Percentiles rank a stretch among this genome's conserved stretches.
Evolutionary conservation across 1,140 invertebrate species (phyloP).

Genomic region (Drosophila sproati): DNA sequence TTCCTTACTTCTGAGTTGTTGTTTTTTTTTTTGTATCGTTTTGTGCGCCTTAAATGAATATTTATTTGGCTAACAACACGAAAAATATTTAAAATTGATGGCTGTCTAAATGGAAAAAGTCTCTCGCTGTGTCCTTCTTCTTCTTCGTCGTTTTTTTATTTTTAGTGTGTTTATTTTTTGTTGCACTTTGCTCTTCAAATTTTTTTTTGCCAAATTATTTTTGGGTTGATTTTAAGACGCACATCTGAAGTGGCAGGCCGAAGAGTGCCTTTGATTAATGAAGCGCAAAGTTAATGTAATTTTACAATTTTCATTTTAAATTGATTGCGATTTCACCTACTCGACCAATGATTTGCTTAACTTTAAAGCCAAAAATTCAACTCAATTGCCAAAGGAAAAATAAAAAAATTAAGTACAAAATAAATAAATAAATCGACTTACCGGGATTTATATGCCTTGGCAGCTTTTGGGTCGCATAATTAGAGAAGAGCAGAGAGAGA

Average conservation of each 20-base stretch:
- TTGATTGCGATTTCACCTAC: conserved; percentile 40
- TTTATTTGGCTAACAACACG: conserved; percentile 46
- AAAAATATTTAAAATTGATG: conserved; percentile 52
- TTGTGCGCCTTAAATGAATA: conserved; percentile 36
- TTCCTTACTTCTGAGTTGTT: no score
- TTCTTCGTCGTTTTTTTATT: background rate
- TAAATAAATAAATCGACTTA: conserved; percentile 57
- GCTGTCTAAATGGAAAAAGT: conserved; percentile 33
- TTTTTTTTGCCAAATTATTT: conserved; percentile 44
- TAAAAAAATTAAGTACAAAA: conserved; percentile 8
- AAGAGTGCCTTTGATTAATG: conserved; percentile 73
- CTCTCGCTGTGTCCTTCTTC: background rate
- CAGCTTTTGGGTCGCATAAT: conserved; percentile 62
- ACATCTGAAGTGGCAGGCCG: conserved; percentile 32
- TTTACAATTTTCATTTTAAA: conserved; percentile 57
- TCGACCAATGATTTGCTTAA: conserved; percentile 38
- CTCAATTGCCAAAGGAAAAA: conserved; percentile 19
- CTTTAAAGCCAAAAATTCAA: conserved; percentile 34
- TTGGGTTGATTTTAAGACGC: conserved; percentile 39
- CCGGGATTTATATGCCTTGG: conserved; percentile 77
- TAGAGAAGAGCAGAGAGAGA: conserved; percentile 3
- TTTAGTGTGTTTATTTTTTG: conserved; percentile 17
- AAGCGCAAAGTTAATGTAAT: conserved; percentile 72
- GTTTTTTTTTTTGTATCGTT: background rate
- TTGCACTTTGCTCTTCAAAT: conserved; percentile 36